Conservation (phyloP, 2,797 vertebrate species). For the Aratinga solstitialis region DNA sequence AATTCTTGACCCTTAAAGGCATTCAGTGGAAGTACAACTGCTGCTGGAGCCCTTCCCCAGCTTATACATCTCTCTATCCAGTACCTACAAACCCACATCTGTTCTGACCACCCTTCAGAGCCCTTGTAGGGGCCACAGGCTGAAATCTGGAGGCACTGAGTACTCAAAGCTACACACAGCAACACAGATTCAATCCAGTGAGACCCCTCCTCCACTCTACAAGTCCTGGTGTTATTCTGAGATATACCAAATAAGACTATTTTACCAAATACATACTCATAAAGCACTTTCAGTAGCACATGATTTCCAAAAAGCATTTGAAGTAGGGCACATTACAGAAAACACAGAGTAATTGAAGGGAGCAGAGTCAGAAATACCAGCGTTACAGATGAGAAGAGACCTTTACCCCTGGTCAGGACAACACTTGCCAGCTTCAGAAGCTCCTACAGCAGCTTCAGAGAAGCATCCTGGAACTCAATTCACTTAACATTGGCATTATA, state of each 20-base stretch:
- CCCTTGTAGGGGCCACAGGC: not conserved
- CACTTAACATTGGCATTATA: not conserved
- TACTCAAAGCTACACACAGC: not conserved
- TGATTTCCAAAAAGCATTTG: not conserved
- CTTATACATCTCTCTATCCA: accelerated
- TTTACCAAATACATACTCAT: not conserved
- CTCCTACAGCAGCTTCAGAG: not conserved
- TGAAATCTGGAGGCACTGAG: not conserved
- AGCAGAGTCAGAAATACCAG: not conserved
- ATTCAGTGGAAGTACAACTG: not conserved
- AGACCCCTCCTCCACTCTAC: not conserved
- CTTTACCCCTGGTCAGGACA: not conserved
- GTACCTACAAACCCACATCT: not conserved
- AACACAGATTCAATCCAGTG: not conserved
- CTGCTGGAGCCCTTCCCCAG: not conserved
- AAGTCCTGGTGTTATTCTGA: accelerated
- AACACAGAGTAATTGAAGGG: not conserved
- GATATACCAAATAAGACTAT: not conserved
- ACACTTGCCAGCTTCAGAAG: not conserved
- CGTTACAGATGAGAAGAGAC: not conserved
- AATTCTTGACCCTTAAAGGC: not conserved
- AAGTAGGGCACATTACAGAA: not conserved
- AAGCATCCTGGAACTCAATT: not conserved
- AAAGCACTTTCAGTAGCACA: not conserved
- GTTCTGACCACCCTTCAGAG: not conserved